Percentiles rank a stretch among this genome's conserved stretches.
Evolutionary conservation across 2,113 vertebrate species (phyloP).

Genomic region (Cardinalis cardinalis): DNA sequence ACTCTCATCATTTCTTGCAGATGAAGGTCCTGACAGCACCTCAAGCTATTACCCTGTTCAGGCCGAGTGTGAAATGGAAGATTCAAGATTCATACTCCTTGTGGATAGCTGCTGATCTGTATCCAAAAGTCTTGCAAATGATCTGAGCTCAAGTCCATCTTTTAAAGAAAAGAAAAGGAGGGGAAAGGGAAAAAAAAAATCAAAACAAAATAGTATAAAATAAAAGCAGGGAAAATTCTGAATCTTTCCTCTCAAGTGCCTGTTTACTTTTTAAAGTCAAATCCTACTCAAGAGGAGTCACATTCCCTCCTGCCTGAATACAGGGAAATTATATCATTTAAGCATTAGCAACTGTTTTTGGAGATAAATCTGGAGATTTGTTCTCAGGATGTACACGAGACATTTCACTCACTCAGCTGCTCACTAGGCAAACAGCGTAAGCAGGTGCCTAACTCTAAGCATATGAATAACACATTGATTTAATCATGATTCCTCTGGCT

Average conservation of each 20-base stretch:
- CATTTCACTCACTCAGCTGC: neutral
- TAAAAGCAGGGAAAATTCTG: neutral
- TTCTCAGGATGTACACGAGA: neutral
- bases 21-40: slow-evolving; percentile 55
- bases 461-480: neutral
- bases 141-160: neutral
- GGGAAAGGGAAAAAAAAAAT: accelerated
- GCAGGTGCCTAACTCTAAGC: neutral
- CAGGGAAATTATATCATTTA: neutral
- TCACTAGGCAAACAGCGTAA: neutral
- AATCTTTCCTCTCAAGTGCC: neutral
- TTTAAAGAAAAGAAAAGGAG: neutral
- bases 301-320: neutral
- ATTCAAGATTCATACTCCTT: slow-evolving; percentile 41
- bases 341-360: neutral
- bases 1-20: slow-evolving; percentile 39
- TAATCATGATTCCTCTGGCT: neutral
- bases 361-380: neutral
- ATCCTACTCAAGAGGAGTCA: neutral
- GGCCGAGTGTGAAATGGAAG: slow-evolving; percentile 52
- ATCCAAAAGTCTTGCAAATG: slow-evolving; percentile 51
- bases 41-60: slow-evolving; percentile 51
- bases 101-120: slow-evolving; percentile 34
- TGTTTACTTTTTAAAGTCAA: neutral
- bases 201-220: neutral